Conservation (phyloP, 2,113 vertebrate species). For the Aix galericulata region DNA sequence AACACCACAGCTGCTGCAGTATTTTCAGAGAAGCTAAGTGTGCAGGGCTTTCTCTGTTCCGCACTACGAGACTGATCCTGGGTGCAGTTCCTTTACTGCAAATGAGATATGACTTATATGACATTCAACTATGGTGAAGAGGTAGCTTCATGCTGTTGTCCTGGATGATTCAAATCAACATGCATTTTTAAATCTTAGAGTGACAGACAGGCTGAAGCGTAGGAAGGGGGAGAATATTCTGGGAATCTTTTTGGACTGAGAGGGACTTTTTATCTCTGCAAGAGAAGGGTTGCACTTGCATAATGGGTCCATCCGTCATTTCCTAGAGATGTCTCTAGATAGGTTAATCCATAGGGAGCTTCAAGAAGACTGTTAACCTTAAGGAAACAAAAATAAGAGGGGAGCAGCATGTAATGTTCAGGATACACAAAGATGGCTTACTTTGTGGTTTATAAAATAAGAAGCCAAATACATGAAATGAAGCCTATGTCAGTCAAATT, state of each 20-base stretch:
- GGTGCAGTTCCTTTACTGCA: neutral
- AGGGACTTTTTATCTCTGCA: neutral
- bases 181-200: constrained; percentile 13
- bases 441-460: neutral
- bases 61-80: neutral
- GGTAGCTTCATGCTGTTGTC: neutral
- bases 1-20: neutral
- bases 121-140: neutral
- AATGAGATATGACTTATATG: neutral
- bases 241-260: constrained; percentile 8
- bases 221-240: constrained; percentile 41
- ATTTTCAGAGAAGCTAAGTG: neutral
- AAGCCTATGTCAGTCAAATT: neutral
- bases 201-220: neutral
- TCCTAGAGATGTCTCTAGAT: neutral
- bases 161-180: neutral
- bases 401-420: neutral
- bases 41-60: neutral
- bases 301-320: neutral
- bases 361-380: neutral
- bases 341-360: neutral
- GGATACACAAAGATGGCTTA: neutral
- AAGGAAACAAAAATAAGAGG: neutral
- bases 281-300: neutral
- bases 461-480: neutral